Evolutionary conservation across 2,888 invertebrate species (phyloP).

Genomic region (Leuctra nigra): DNA sequence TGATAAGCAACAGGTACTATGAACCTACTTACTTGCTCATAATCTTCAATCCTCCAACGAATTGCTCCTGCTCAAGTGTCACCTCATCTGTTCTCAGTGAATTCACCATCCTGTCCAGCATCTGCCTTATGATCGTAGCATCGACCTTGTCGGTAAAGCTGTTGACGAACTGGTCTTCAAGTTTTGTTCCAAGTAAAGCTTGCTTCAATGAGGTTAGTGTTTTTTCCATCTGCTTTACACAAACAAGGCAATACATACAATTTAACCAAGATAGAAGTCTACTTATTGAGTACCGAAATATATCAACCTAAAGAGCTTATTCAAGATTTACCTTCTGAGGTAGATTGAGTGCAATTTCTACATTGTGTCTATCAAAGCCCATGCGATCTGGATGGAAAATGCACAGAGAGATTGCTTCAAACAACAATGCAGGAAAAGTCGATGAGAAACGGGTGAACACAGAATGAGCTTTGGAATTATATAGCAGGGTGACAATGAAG

Average conservation of each 20-base stretch:
- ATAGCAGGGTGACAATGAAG: not conserved
- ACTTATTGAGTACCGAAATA: too few relatives aligned
- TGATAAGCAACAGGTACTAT: too few relatives aligned
- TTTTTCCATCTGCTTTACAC: slow-evolving; percentile 14
- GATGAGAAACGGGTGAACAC: not conserved
- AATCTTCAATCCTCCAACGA: slow-evolving; percentile 19
- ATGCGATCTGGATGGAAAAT: slow-evolving; percentile 14
- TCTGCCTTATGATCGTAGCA: not conserved
- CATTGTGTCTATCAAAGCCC: slow-evolving; percentile 21
- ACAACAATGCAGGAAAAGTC: not conserved
- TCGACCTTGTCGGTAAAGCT: not conserved
- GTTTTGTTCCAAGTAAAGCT: not conserved
- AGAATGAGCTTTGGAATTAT: not conserved
- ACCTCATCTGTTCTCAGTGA: not conserved
- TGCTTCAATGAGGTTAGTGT: not conserved
- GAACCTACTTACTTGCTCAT: slow-evolving; percentile 12
- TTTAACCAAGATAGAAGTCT: too few relatives aligned
- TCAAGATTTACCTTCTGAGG: too few relatives aligned
- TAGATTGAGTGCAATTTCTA: not conserved
- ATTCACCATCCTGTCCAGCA: not conserved
- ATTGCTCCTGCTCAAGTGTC: slow-evolving; percentile 12
- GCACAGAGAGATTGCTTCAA: slow-evolving; percentile 12
- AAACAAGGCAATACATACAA: too few relatives aligned
- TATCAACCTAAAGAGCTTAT: too few relatives aligned
- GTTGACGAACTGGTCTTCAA: not conserved